A percentile compares a stretch with the other conserved stretches of the same genome.
phyloP scores from a whole-genome alignment of 2,888 invertebrate genomes.

The Drosophila yooni region DNA sequence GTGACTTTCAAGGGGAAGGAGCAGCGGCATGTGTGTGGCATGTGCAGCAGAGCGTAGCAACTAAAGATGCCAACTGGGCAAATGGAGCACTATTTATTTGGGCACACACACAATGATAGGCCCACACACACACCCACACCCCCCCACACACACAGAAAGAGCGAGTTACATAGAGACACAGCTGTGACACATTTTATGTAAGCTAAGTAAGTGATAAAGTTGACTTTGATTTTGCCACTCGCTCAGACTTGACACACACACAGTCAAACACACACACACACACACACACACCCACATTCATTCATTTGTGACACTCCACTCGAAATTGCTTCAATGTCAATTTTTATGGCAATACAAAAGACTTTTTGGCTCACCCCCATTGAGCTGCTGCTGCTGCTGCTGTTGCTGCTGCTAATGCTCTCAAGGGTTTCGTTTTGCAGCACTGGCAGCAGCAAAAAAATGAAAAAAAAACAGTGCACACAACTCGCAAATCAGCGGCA shows the following conservation, averaged over 20 bases:
- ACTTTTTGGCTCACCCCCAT: constrained; percentile 21
- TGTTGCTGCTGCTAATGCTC: neutral
- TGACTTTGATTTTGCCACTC: constrained; percentile 71
- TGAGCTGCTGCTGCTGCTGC: constrained; percentile 15
- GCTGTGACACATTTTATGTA: constrained; percentile 54
- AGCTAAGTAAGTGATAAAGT: constrained; percentile 76
- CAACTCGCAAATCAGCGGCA: constrained; percentile 28
- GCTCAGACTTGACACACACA: constrained; percentile 27
- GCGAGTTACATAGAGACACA: constrained; percentile 7
- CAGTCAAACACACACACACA: neutral
- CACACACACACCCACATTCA: neutral
- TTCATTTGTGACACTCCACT: constrained; percentile 37
- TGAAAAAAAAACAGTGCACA: constrained; percentile 35
- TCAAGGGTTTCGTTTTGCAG: constrained; percentile 31
- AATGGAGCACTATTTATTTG: constrained; percentile 69
- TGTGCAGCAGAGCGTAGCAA: constrained; percentile 68
- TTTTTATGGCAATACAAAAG: constrained; percentile 56
- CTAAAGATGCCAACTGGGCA: constrained; percentile 36
- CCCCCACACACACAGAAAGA: neutral
- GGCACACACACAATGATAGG: neutral
- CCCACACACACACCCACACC: neutral
- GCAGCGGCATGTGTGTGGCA: constrained; percentile 27
- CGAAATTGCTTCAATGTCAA: constrained; percentile 69
- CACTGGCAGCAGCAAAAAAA: constrained; percentile 16
- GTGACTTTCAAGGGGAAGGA: constrained; percentile 34